Base-by-base conservation (phyloP, 2,888 invertebrate species). In the Orchesellides sinensis region DNA sequence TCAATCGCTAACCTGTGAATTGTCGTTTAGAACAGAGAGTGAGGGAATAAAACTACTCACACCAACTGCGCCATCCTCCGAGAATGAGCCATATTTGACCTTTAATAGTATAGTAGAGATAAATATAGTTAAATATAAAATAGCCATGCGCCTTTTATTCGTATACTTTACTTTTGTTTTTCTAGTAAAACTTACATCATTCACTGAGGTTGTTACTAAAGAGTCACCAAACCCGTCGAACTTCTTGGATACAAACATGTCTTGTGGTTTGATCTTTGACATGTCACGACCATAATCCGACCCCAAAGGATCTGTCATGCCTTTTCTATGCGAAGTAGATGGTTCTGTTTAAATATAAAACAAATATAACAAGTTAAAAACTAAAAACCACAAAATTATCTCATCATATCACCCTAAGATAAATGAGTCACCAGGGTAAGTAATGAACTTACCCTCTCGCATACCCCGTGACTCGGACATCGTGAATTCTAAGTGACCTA, bases 1-100 rank as follows among this genome's bases (percentile, higher is more conserved):
- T n/a, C n/a, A n/a, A n/a, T n/a, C n/a, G n/a, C 40, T 40, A 40
- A 81, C 80, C 80, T 81, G 73, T 23, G 80, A 81, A 27, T 73
- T 73, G 35, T 81, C 80, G 35, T 81, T 81, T 27, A 81, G 29
- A 27, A 73, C 80, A 1, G 80, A 47, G 1, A 81, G 45, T 23
- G 73, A 45, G 4, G 80, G 80, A 49, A 81, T 56, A 56, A 52
- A 81, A 4, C 63, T 27, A 14, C 19, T 25, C n/a, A 25, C 63
- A 45, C 65, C 73, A 4, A 45, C 19, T 8, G 68, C 66, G 5
- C 56, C 56, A n/a, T 79, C 79, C 10, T 73, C 73, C 8, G 59
- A 21, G n/a, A 80, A 80, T 10, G 80, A 72, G n/a, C 66, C 73
- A 40, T 59, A 81, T 61, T 81, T 81, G 19, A 81, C 56, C 80